Conservation (phyloP, 2,888 invertebrate genomes). For the Stenurella melanura region DNA sequence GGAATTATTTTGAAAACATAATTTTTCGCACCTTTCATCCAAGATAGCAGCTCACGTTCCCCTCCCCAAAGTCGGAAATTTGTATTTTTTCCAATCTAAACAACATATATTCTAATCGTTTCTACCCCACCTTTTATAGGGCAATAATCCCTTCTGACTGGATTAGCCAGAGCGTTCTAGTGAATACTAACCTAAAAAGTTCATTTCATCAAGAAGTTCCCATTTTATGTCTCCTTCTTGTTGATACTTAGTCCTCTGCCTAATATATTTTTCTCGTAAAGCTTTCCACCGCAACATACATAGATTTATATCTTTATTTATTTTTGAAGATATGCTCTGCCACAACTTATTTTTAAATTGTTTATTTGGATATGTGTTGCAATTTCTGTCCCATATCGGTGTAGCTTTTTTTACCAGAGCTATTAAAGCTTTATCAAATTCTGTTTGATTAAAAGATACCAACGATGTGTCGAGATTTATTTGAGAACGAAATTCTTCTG, state of each 20-base stretch:
- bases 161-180: no score
- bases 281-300: conserved; percentile 66
- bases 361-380: conserved; percentile 63
- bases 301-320: conserved; percentile 59
- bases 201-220: conserved; percentile 64
- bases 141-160: no score
- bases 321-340: conserved; percentile 58
- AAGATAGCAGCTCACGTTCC: no score
- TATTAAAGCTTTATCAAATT: conserved; percentile 62
- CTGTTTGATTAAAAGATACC: conserved; percentile 37
- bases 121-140: no score
- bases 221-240: conserved; percentile 64
- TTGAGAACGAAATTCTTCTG: conserved; percentile 38
- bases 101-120: no score
- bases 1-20: no score
- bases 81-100: no score
- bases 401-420: conserved; percentile 60
- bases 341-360: conserved; percentile 62
- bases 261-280: conserved; percentile 65
- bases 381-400: conserved; percentile 66
- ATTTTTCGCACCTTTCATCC: no score
- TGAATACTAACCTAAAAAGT: conserved; percentile 56
- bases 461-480: conserved; percentile 27
- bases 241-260: conserved; percentile 62
- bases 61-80: no score